Percentiles rank a stretch among this genome's conserved stretches.
phyloP scores from a whole-genome alignment of 2,797 vertebrate genomes.

The Sphenodon punctatus region DNA sequence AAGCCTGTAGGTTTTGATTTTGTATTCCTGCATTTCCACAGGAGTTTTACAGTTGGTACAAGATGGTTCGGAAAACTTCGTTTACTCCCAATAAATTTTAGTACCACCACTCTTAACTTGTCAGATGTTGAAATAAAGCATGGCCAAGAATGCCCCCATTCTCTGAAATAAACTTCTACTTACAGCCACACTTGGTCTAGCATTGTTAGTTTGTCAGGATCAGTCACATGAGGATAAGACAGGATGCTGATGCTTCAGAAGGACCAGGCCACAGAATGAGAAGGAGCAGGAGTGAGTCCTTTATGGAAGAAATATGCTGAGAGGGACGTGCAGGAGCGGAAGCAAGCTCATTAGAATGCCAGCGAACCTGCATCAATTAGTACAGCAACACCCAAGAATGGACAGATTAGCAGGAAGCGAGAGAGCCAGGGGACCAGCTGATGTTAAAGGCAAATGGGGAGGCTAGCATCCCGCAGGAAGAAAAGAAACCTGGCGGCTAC shows the following conservation, averaged over 20 bases:
- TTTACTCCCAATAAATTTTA: background rate
- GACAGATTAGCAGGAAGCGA: constrained; percentile 12
- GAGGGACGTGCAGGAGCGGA: background rate
- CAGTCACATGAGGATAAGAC: too few species aligned
- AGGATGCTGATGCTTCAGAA: background rate
- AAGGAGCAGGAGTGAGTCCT: background rate
- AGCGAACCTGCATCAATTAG: background rate
- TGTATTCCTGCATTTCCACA: background rate
- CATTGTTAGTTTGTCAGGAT: background rate
- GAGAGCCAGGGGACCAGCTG: constrained; percentile 37
- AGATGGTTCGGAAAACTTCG: fast-evolving
- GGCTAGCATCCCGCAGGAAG: constrained; percentile 44
- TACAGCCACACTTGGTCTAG: background rate
- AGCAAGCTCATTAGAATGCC: background rate
- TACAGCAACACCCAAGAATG: constrained; percentile 33
- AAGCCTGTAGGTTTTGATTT: background rate
- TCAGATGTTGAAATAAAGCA: background rate
- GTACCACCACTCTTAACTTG: background rate
- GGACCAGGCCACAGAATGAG: background rate
- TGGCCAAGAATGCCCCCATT: fast-evolving
- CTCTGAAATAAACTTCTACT: background rate
- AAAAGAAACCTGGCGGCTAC: constrained; percentile 12
- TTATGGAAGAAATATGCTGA: background rate
- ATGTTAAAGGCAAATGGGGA: constrained; percentile 48
- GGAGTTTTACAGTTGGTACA: background rate